Percentiles rank a stretch among this genome's conserved stretches.
These are phyloP conservation scores for Varecia variegata DNA, from an alignment of 2,797 vertebrate genomes.

Conservation along the genomic window DNA sequence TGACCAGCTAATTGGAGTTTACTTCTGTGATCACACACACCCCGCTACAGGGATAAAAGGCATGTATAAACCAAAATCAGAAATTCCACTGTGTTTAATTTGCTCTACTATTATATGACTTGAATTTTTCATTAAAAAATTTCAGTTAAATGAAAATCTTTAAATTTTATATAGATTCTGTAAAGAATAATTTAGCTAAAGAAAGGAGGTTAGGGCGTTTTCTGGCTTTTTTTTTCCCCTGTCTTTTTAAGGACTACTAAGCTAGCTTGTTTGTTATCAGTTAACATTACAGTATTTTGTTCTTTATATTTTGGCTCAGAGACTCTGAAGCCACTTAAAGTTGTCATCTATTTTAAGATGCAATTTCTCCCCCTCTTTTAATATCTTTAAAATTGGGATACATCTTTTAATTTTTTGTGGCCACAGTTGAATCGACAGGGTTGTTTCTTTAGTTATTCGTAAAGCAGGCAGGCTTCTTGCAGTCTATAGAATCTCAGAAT, in stretches of 20 bases:
- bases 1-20: neutral
- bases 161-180: neutral
- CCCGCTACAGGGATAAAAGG: neutral
- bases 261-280: neutral
- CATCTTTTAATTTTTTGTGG: neutral
- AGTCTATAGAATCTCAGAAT: neutral
- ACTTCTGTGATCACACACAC: neutral
- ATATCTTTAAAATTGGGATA: neutral
- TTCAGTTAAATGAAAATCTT: neutral
- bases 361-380: neutral
- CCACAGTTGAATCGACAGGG: neutral
- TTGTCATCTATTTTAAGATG: neutral
- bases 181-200: neutral
- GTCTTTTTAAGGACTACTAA: neutral
- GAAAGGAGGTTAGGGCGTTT: neutral
- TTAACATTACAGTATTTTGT: neutral
- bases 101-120: neutral
- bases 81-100: neutral
- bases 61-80: neutral
- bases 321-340: neutral
- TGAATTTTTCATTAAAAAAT: neutral
- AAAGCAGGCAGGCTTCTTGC: neutral
- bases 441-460: neutral
- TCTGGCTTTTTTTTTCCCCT: no score
- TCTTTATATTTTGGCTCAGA: neutral